A percentile compares a stretch with the other conserved stretches of the same genome.
These are phyloP conservation scores for Embiotoca jacksoni DNA, from an alignment of 2,113 vertebrate genomes.

Conservation along the genomic window DNA sequence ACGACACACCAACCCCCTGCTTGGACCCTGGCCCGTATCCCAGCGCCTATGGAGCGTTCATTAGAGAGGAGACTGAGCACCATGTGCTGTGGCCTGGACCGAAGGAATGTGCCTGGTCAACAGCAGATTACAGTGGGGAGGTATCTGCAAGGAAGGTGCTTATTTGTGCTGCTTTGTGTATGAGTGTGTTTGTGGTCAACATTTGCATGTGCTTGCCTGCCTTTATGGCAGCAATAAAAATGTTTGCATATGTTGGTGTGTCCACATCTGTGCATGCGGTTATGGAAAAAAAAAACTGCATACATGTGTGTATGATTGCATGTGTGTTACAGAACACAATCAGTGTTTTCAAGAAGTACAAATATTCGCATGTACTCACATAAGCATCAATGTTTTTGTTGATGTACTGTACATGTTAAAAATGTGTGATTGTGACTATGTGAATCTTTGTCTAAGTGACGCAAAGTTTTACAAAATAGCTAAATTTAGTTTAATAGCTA, in stretches of 20 bases:
- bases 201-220: neutral
- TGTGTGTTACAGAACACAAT: too few relatives aligned
- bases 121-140: constrained; percentile 77
- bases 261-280: constrained; percentile 1
- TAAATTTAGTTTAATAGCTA: too few relatives aligned
- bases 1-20: constrained; percentile 44
- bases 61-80: constrained; percentile 76
- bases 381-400: too few relatives aligned
- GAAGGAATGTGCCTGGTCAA: constrained; percentile 83
- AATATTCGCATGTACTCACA: too few relatives aligned
- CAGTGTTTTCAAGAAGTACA: too few relatives aligned
- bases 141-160: constrained; percentile 42
- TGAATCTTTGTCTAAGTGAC: too few relatives aligned
- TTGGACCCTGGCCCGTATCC: constrained; percentile 83
- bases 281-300: neutral
- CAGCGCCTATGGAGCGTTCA: constrained; percentile 84
- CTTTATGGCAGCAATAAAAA: constrained; percentile 17
- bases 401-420: too few relatives aligned
- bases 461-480: too few relatives aligned
- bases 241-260: constrained; percentile 12
- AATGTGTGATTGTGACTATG: too few relatives aligned
- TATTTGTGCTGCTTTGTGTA: constrained; percentile 30
- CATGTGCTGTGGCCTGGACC: constrained; percentile 64
- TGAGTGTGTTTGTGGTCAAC: constrained; percentile 6
- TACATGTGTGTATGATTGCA: neutral